phyloP scores from a whole-genome alignment of 2,113 vertebrate species.

The Fukomys damarensis region DNA sequence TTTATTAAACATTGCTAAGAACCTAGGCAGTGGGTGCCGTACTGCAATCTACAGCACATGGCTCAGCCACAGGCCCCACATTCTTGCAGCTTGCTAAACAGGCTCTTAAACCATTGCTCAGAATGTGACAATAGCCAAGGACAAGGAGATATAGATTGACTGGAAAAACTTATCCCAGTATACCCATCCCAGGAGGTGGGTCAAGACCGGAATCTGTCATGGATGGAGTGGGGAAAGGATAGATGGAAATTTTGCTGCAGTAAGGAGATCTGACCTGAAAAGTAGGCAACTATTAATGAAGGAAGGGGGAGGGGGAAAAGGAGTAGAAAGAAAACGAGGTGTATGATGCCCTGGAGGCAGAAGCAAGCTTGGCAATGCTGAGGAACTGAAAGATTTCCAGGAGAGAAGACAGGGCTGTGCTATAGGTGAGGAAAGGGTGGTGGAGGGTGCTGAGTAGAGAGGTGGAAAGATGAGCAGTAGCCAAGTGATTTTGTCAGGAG shows the following conservation, averaged over 20 bases:
- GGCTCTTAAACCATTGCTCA: neutral
- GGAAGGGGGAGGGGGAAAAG: neutral
- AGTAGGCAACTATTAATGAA: neutral
- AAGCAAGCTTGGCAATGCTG: neutral
- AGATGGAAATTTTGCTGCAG: neutral
- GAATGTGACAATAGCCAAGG: neutral
- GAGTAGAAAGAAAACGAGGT: constrained; percentile 1
- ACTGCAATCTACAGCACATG: neutral
- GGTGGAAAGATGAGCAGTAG: neutral
- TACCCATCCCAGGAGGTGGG: neutral
- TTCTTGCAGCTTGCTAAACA: neutral
- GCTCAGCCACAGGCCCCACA: neutral
- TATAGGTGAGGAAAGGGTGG: accelerated
- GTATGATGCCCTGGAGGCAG: neutral
- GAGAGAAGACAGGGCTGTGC: neutral
- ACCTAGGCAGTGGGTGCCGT: neutral
- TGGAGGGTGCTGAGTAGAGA: neutral
- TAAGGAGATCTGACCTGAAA: neutral
- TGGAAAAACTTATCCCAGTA: neutral
- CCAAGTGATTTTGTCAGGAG: neutral
- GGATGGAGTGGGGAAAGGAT: neutral
- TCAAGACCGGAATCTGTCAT: neutral
- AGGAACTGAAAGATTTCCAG: neutral
- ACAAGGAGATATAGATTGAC: neutral
- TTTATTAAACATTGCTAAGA: neutral